phyloP scores from a whole-genome alignment of 2,797 vertebrate species.

The Phalanger gymnotis region DNA sequence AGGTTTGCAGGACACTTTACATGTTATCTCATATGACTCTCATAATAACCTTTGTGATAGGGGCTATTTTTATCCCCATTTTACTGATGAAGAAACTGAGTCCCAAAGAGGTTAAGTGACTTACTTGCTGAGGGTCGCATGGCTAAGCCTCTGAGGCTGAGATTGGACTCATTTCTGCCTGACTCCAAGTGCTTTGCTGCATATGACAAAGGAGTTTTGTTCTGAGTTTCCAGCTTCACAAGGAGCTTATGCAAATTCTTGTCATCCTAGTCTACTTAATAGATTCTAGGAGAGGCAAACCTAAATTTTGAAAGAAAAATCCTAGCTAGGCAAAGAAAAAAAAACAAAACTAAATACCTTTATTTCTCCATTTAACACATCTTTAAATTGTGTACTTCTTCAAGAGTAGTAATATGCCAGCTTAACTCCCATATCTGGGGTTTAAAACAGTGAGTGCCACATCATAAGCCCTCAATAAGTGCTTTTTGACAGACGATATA shows the following conservation, averaged over 20 bases:
- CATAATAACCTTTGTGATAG: background rate
- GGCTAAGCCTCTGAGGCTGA: background rate
- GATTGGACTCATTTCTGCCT: background rate
- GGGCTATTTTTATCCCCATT: background rate
- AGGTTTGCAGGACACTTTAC: too few species aligned
- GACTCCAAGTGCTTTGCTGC: background rate
- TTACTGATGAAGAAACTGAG: background rate
- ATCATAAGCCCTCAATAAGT: background rate
- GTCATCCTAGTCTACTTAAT: background rate
- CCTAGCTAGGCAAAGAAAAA: background rate
- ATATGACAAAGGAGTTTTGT: background rate
- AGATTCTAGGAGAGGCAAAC: background rate
- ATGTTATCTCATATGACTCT: background rate
- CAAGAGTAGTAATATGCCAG: background rate
- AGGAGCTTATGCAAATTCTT: background rate
- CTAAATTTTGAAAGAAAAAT: background rate
- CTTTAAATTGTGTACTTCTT: background rate
- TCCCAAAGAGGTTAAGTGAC: background rate
- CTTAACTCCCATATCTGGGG: background rate
- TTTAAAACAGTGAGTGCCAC: background rate
- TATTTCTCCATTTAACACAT: background rate
- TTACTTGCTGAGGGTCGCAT: background rate
- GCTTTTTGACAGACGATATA: background rate
- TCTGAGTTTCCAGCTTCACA: background rate
- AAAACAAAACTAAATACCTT: background rate